Percentiles rank a stretch among this genome's conserved stretches.
These are phyloP conservation scores for Macropodus opercularis DNA, from an alignment of 2,797 vertebrate genomes.

Conservation along the genomic window DNA sequence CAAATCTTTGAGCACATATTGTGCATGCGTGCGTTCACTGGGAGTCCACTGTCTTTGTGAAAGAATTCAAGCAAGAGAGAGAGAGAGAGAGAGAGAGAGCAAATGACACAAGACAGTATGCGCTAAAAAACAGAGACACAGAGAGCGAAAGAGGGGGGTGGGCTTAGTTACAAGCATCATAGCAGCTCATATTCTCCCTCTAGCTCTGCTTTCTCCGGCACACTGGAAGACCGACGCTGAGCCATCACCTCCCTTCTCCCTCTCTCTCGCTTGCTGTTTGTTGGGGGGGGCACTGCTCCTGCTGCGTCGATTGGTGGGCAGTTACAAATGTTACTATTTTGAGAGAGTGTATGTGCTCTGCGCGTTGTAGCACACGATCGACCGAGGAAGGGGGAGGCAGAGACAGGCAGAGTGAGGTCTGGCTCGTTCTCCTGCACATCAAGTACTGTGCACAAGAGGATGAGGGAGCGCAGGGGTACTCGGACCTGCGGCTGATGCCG, in stretches of 20 bases:
- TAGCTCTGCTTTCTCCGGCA: conserved; percentile 52
- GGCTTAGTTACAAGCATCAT: conserved; percentile 59
- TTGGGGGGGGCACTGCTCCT: conserved; percentile 50
- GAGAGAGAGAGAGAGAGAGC: conserved; percentile 11
- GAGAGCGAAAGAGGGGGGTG: conserved; percentile 42
- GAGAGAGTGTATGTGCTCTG: conserved; percentile 51
- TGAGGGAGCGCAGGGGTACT: conserved; percentile 42
- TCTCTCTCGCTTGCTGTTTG: conserved; percentile 45
- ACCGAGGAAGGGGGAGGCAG: conserved; percentile 39
- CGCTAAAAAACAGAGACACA: conserved; percentile 15
- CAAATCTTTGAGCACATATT: conserved; percentile 22
- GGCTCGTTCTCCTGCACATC: conserved; percentile 39
- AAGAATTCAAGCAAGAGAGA: conserved; percentile 58
- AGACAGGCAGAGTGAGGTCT: conserved; percentile 40
- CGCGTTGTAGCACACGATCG: conserved; percentile 35
- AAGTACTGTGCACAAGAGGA: conserved; percentile 40
- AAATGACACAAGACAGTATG: conserved; percentile 28
- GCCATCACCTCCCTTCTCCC: conserved; percentile 30
- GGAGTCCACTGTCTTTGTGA: conserved; percentile 38
- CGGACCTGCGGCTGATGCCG: conserved; percentile 49
- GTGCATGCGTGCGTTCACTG: neutral
- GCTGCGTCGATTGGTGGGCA: conserved; percentile 67
- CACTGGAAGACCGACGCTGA: conserved; percentile 46
- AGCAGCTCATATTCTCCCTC: conserved; percentile 64
- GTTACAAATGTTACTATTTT: conserved; percentile 79